Conservation (phyloP, 2,888 invertebrate species). For the Papilio demoleus region DNA sequence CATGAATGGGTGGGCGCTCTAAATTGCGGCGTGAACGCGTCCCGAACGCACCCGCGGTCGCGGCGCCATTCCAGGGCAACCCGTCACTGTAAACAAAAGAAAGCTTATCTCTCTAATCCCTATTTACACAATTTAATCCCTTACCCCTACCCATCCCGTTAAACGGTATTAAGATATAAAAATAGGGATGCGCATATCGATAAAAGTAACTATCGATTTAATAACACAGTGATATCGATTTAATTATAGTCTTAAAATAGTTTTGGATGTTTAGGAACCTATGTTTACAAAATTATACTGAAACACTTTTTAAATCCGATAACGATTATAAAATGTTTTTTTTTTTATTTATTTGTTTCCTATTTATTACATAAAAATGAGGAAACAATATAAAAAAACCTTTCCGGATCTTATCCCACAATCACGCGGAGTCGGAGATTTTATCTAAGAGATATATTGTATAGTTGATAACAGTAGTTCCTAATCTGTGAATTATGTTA, state of each 20-base stretch:
- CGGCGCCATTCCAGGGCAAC: constrained; percentile 68
- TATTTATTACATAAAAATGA: no score
- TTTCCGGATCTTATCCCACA: no score
- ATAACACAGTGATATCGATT: neutral
- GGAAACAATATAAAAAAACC: no score
- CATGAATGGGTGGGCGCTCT: constrained; percentile 48
- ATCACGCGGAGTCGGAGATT: no score
- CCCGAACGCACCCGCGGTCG: constrained; percentile 47
- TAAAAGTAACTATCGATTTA: constrained; percentile 1
- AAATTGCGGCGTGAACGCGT: constrained; percentile 63
- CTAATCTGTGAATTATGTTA: neutral
- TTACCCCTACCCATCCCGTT: constrained; percentile 56
- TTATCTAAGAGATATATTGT: no score
- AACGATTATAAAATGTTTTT: no score
- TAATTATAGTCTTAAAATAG: neutral
- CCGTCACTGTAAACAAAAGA: constrained; percentile 73
- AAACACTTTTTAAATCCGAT: no score
- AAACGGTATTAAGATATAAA: constrained; percentile 23
- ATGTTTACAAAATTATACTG: no score
- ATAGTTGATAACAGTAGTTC: neutral
- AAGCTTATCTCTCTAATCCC: constrained; percentile 80
- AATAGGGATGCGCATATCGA: constrained; percentile 32
- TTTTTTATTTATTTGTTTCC: no score
- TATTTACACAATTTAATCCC: constrained; percentile 82
- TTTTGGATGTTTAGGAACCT: neutral